Percentiles rank a stretch among this genome's conserved stretches.
These are phyloP conservation scores for Esox lucius DNA, from an alignment of 2,797 vertebrate species.

Conservation along the genomic window DNA sequence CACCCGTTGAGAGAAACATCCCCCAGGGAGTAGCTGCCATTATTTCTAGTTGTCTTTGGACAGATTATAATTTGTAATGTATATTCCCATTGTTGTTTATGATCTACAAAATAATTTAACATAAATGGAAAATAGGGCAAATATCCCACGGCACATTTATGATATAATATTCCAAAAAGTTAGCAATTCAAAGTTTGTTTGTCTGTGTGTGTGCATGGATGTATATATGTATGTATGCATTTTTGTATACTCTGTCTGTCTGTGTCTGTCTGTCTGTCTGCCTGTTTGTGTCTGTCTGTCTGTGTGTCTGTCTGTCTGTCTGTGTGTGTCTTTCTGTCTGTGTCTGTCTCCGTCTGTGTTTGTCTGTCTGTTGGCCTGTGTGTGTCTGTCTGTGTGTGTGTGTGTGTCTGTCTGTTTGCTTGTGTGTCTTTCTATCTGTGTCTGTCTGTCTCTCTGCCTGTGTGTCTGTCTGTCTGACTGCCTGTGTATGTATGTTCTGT, in stretches of 20 bases:
- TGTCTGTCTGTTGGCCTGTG: neutral
- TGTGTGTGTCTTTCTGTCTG: slow-evolving; percentile 4
- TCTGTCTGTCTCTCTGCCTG: neutral
- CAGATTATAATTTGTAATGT: neutral
- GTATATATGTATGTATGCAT: slow-evolving; percentile 1
- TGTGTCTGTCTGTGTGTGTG: neutral
- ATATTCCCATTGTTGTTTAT: neutral
- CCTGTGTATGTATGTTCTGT: neutral
- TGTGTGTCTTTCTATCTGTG: neutral
- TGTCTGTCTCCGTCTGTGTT: neutral
- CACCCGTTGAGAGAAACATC: neutral
- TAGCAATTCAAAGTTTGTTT: neutral
- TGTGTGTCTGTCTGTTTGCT: neutral
- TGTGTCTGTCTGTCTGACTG: no score
- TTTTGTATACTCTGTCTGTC: neutral
- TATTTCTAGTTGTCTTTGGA: neutral
- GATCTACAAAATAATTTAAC: neutral
- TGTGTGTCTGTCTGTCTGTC: neutral
- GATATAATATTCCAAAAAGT: neutral
- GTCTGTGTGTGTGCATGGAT: neutral
- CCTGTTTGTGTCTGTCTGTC: no score
- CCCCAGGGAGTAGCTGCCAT: neutral
- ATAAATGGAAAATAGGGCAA: neutral
- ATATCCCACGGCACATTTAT: neutral
- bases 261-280: neutral